A percentile compares a stretch with the other conserved stretches of the same genome.
These are phyloP conservation scores for Delichon dasypus DNA, from an alignment of 2,797 vertebrate species.

Conservation along the genomic window DNA sequence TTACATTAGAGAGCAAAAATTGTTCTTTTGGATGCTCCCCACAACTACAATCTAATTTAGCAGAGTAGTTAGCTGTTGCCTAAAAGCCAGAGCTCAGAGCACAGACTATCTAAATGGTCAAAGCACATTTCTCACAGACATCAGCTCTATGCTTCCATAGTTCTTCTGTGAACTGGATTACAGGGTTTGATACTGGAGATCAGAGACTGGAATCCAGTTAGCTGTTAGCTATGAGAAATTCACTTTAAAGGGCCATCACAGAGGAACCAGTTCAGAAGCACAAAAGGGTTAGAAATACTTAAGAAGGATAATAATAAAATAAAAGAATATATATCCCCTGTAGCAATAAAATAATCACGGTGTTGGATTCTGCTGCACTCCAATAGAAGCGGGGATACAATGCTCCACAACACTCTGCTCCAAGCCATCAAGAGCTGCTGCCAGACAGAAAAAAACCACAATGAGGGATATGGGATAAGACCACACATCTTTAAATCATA, in stretches of 20 bases:
- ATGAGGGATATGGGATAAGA: background rate
- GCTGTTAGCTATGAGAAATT: background rate
- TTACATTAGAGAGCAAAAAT: background rate
- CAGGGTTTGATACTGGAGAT: background rate
- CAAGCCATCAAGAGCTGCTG: background rate
- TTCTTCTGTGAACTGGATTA: background rate
- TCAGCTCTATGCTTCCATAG: background rate
- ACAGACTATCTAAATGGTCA: background rate
- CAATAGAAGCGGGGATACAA: rapidly evolving
- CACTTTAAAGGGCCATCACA: background rate
- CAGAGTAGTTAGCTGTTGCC: background rate
- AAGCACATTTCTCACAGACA: background rate
- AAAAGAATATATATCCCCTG: background rate
- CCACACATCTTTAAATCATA: background rate
- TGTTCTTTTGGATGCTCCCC: background rate
- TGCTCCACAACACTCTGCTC: background rate
- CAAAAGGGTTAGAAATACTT: background rate
- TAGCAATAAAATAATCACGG: background rate
- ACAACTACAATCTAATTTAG: background rate
- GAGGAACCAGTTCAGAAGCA: background rate
- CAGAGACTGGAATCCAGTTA: background rate
- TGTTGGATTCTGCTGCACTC: background rate
- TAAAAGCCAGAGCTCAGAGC: background rate
- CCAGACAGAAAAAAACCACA: background rate
- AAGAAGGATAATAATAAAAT: background rate